Percentiles rank a stretch among this genome's conserved stretches.
These are phyloP conservation scores for Macaria liturata DNA, from an alignment of 2,888 invertebrate species.

Conservation along the genomic window DNA sequence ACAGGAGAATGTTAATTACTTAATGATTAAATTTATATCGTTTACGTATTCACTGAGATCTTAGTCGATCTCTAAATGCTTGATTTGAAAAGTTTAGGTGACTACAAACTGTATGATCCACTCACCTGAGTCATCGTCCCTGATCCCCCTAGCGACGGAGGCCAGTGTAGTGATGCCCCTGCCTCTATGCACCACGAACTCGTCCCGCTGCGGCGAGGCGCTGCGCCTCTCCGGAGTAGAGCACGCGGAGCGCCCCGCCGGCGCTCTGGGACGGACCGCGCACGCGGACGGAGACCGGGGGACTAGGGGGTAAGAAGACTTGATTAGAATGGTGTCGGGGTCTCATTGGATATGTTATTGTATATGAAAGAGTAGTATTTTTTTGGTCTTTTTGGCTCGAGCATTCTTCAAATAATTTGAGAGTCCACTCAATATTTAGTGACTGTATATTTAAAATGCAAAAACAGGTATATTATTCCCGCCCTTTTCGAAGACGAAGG, in stretches of 20 bases:
- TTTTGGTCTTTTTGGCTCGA: too few relatives aligned
- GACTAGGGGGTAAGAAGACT: conserved; percentile 50
- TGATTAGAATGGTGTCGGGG: too few relatives aligned
- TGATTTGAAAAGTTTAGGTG: background rate
- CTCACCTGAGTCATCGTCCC: conserved; percentile 58
- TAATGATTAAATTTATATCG: background rate
- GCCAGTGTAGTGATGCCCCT: conserved; percentile 90
- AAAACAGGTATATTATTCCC: too few relatives aligned
- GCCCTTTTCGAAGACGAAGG: too few relatives aligned
- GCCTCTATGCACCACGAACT: conserved; percentile 92
- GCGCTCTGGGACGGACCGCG: conserved; percentile 50
- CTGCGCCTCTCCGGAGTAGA: conserved; percentile 72
- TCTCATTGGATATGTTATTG: too few relatives aligned
- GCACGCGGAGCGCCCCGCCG: conserved; percentile 59
- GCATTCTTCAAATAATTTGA: too few relatives aligned
- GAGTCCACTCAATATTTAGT: too few relatives aligned
- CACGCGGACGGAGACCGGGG: conserved; percentile 76
- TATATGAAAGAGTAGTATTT: too few relatives aligned
- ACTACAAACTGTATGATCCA: background rate
- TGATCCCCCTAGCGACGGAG: conserved; percentile 66
- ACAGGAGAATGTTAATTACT: background rate
- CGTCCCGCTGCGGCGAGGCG: conserved; percentile 82
- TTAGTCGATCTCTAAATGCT: too few relatives aligned
- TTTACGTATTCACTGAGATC: too few relatives aligned
- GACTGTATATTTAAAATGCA: too few relatives aligned